These are phyloP conservation scores for Litoditis marina DNA, from an alignment of 2,888 invertebrate species.

Conservation along the genomic window DNA sequence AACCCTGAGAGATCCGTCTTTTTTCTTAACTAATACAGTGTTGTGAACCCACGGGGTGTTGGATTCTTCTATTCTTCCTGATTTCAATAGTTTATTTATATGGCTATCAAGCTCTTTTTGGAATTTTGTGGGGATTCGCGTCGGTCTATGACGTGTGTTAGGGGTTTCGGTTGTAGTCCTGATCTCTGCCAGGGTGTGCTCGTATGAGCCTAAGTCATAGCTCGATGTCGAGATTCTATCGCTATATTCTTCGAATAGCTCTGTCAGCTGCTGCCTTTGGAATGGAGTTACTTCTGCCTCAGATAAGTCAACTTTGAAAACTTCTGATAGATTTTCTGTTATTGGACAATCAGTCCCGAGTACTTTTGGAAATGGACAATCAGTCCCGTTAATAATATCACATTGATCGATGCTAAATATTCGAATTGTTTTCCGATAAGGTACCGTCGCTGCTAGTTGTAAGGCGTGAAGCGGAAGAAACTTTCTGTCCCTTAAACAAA, in stretches of 20 bases:
- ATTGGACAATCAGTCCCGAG: background rate
- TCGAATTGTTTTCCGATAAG: too few relatives aligned
- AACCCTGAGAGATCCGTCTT: conserved; percentile 34
- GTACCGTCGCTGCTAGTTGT: too few relatives aligned
- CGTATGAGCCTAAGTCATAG: conserved; percentile 39
- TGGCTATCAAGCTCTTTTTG: conserved; percentile 33
- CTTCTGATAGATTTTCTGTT: background rate
- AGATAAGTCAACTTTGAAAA: background rate
- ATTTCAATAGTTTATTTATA: conserved; percentile 25
- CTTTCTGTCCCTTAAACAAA: too few relatives aligned
- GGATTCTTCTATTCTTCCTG: conserved; percentile 26
- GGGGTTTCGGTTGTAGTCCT: conserved; percentile 34
- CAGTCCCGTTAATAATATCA: background rate
- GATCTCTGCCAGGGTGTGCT: conserved; percentile 24
- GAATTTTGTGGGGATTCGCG: conserved; percentile 27
- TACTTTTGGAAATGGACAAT: background rate
- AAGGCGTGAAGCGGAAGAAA: too few relatives aligned
- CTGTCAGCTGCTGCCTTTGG: conserved; percentile 9
- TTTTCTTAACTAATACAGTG: conserved; percentile 32
- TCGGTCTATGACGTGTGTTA: conserved; percentile 8
- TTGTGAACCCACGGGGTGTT: conserved; percentile 40
- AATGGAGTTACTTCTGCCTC: background rate
- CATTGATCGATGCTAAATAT: too few relatives aligned
- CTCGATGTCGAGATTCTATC: conserved; percentile 8
- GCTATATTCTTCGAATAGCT: conserved; percentile 27